A percentile compares a stretch with the other conserved stretches of the same genome.
phyloP scores from a whole-genome alignment of 2,113 vertebrate genomes.

The Tupaia tana region DNA sequence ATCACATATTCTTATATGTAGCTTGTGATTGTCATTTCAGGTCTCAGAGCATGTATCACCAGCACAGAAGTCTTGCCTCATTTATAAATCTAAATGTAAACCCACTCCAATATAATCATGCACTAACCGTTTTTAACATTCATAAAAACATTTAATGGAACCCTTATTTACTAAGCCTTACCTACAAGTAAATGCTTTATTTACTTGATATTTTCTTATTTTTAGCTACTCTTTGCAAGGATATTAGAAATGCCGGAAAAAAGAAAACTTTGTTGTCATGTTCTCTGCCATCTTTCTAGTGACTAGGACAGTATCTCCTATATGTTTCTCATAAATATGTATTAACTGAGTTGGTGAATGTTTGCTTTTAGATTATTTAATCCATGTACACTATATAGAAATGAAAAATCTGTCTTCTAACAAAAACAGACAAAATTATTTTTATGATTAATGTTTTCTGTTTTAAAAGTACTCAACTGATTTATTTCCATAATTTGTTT shows the following conservation, averaged over 20 bases:
- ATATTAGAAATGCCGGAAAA: not conserved
- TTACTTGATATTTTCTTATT: slow-evolving; percentile 28
- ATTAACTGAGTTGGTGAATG: not conserved
- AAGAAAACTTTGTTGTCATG: not conserved
- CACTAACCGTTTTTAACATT: slow-evolving; percentile 3
- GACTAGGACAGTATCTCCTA: not conserved
- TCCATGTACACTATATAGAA: not conserved
- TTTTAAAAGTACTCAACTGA: not conserved
- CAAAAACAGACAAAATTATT: slow-evolving; percentile 26
- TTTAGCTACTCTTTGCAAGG: not conserved
- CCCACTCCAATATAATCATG: not conserved
- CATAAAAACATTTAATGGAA: not conserved
- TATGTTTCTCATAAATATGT: not conserved
- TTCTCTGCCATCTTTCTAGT: not conserved
- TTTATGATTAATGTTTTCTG: not conserved
- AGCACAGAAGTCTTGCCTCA: not conserved
- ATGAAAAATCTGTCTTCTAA: not conserved
- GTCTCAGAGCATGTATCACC: not conserved
- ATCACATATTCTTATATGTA: not conserved
- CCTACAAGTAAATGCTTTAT: not conserved
- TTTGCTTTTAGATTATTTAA: not conserved
- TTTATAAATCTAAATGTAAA: not conserved
- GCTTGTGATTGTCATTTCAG: not conserved
- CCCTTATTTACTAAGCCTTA: not conserved
- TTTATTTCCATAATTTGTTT: slow-evolving; percentile 38